Evolutionary conservation across 2,888 invertebrate genomes (phyloP).

Genomic region (Patella depressa): DNA sequence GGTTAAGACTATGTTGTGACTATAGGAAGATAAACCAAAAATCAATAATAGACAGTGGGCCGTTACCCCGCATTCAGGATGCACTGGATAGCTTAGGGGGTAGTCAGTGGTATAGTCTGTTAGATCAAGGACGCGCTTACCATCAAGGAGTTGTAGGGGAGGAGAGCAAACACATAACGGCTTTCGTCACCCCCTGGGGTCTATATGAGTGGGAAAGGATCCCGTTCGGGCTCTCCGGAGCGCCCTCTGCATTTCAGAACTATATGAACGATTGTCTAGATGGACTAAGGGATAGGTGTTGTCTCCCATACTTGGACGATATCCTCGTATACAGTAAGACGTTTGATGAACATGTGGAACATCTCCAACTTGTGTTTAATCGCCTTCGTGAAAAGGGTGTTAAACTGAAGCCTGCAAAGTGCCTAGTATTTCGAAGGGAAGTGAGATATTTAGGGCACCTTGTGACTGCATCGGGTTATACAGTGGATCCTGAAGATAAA

Average conservation of each 20-base stretch:
- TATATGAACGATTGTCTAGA: slow-evolving; percentile 22
- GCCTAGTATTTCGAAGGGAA: slow-evolving; percentile 13
- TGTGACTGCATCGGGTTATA: slow-evolving; percentile 25
- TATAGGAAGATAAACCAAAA: slow-evolving; percentile 14
- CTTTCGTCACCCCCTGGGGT: slow-evolving; percentile 22
- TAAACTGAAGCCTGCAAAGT: slow-evolving; percentile 28
- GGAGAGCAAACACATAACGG: background rate
- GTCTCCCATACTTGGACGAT: slow-evolving; percentile 27
- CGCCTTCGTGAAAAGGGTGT: slow-evolving; percentile 12
- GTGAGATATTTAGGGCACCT: slow-evolving; percentile 23
- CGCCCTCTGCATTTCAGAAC: slow-evolving; percentile 13
- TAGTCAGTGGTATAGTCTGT: slow-evolving; percentile 9
- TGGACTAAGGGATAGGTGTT: slow-evolving; percentile 14
- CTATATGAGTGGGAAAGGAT: slow-evolving; percentile 31
- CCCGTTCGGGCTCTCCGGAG: slow-evolving; percentile 20
- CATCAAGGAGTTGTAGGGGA: slow-evolving; percentile 22
- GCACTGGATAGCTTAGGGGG: slow-evolving; percentile 9
- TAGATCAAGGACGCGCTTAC: slow-evolving; percentile 22
- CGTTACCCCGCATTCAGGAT: background rate
- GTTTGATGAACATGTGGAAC: slow-evolving; percentile 9
- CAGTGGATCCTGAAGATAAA: slow-evolving; percentile 22
- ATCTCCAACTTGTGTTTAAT: slow-evolving; percentile 18
- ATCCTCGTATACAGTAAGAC: slow-evolving; percentile 19
- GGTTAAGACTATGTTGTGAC: slow-evolving; percentile 16
- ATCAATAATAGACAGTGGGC: slow-evolving; percentile 3